These are phyloP conservation scores for Glaucopsyche alexis DNA, from an alignment of 2,888 invertebrate species.

Conservation along the genomic window DNA sequence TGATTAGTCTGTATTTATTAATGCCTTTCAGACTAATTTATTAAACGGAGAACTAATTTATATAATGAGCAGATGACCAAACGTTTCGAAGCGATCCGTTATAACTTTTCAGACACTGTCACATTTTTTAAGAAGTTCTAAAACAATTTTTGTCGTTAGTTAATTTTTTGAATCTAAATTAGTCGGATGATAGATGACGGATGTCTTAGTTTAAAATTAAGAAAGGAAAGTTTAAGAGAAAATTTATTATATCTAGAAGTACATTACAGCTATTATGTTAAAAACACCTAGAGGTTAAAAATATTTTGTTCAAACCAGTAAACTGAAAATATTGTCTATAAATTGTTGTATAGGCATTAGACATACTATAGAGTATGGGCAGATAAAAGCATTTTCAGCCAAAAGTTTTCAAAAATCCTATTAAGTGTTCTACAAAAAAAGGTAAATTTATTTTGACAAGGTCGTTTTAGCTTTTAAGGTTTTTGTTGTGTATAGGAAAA, in stretches of 20 bases:
- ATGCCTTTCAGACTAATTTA: neutral
- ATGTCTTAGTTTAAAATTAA: neutral
- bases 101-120: conserved; percentile 29
- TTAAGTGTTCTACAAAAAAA: neutral
- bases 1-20: conserved; percentile 34
- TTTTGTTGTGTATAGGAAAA: neutral
- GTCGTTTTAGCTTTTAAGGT: neutral
- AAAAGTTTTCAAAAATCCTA: neutral
- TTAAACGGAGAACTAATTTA: conserved; percentile 22
- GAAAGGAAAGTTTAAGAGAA: neutral
- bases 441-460: neutral
- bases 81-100: conserved; percentile 12
- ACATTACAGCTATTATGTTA: neutral
- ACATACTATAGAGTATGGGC: neutral
- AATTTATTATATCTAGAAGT: neutral
- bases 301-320: neutral
- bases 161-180: conserved; percentile 19
- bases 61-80: conserved; percentile 18
- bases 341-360: neutral
- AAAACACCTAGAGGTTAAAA: neutral
- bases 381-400: neutral
- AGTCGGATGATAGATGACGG: conserved; percentile 16
- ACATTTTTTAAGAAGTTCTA: conserved; percentile 18
- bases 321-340: neutral
- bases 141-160: neutral